Evolutionary conservation across 2,113 vertebrate genomes (phyloP), one percentile per base, ranked within the genome.

Genomic region (Lota lota): DNA sequence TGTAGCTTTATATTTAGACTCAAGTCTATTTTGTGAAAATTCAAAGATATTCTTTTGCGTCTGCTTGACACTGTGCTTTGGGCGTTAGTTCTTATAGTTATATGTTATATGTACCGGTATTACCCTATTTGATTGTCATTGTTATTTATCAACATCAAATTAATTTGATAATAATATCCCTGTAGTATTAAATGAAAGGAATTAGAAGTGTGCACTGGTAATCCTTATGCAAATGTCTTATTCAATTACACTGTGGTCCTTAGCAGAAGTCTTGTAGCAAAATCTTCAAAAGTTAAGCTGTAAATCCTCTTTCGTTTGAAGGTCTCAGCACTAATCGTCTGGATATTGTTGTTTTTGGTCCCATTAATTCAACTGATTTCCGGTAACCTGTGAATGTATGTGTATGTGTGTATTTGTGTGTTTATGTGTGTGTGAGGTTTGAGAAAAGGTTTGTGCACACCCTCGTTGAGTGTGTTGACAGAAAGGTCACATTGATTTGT

Each of bases 241-340:
- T 92, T 93, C 90, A 89, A 88, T 92, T 92, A 92, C 77, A 85
- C 78, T 83, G 81, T 83, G 82, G 85, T 88, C 87, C 83, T 86
- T 77, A 90, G 81, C 86, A 87, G 83, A 90, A 90, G 91, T 91
- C 90, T 86, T 87, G 88, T 88, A 87, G 85, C 85, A 77, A 89
- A 90, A 92, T 92, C 91, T 92, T 92, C 81, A 92, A 92, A 91
- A 91, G 87, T 91, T 91, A 91, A 93, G 88, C 92, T 90, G 73
- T 79, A 93, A 93, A 93, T 92, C 92, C 92, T 90, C 90, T 92
- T 92, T 92, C 83, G 85, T 85, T 78, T 78, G 85, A 88, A 87
- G 86, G 83, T 84, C 86, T 81, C 73, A 33, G 76, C 87, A 85
- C 77, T 91, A 90, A 92, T 90, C 88, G 22, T 83, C 72, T 84